Evolutionary conservation across 2,888 invertebrate genomes (phyloP), one percentile per base, ranked within the genome.

Genomic region (Antheraea yamamai): DNA sequence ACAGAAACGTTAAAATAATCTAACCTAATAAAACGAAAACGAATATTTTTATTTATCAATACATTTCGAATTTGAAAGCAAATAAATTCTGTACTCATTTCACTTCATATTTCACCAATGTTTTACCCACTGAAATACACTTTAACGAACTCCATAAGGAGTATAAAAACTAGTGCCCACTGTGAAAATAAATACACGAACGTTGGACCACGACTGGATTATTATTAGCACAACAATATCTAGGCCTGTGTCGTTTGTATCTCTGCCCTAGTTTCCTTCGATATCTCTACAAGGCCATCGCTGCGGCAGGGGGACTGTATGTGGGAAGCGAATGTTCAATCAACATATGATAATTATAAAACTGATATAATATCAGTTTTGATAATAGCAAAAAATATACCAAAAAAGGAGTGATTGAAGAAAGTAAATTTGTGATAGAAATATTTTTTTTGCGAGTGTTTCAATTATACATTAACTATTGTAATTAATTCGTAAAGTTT

Each of bases 201-300:
- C 76, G 74, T 75, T 77, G 73, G 68, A 75, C 72, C 73, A 72
- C 70, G 71, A 68, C 10, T 70, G 70, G 35, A 4, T 23, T 39
- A 70, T 70, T 39, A 47, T 61, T 76, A 78, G 74, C 61, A 35
- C 55, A 72, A 76, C 78, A 78, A 76, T 78, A 79, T 77, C 73
- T 75, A 73, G 76, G 73, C 77, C 75, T 76, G 79, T 78, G 78
- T 39, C 35, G 78, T 75, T 79, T 78, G 79, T 79, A 75, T 88
- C 88, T 81, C 76, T 87, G 90, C 77, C 89, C 89, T 81, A 91
- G 84, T 86, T 91, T 84, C 77, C 81, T 78, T 81, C 84, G 86
- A 86, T 89, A 89, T 85, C 87, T 83, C 72, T 75, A 77, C 88
- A 89, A 91, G 90, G 90, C 80, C 82, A 80, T 75, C 77, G 74